Conservation (phyloP, 2,113 vertebrate species). For the Microtus oregoni region DNA sequence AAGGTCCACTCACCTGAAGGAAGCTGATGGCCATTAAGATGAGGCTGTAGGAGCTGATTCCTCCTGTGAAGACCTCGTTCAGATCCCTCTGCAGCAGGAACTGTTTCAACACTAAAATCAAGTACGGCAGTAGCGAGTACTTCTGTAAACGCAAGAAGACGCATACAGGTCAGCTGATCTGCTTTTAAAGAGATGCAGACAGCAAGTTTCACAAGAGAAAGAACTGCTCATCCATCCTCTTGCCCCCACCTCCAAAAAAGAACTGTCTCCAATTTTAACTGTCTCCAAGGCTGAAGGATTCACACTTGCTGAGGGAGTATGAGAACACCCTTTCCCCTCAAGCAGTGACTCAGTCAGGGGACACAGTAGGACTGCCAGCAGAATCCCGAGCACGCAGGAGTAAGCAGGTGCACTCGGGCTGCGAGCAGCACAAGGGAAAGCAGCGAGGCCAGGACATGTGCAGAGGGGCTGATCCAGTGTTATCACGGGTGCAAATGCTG, state of each 20-base stretch:
- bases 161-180: neutral
- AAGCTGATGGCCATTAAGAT: conserved; percentile 99
- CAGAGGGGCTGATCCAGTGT: neutral
- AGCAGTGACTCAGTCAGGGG: fast-evolving
- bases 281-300: neutral
- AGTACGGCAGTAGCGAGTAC: conserved; percentile 96
- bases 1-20: conserved; percentile 91
- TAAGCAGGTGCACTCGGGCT: neutral
- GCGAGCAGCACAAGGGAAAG: neutral
- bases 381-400: neutral
- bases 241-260: neutral
- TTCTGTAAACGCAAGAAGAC: conserved; percentile 88
- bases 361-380: fast-evolving
- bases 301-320: neutral
- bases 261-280: neutral
- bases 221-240: neutral
- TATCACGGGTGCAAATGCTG: neutral
- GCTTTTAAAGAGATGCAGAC: neutral
- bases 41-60: conserved; percentile 98
- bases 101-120: conserved; percentile 99
- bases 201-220: neutral
- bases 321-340: neutral
- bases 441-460: neutral
- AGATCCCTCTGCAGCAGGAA: conserved; percentile 99
- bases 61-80: conserved; percentile 99